Percentiles rank a stretch among this genome's conserved stretches.
phyloP scores from a whole-genome alignment of 2,797 vertebrate species.

The Cryptoblepharus egeriae region DNA sequence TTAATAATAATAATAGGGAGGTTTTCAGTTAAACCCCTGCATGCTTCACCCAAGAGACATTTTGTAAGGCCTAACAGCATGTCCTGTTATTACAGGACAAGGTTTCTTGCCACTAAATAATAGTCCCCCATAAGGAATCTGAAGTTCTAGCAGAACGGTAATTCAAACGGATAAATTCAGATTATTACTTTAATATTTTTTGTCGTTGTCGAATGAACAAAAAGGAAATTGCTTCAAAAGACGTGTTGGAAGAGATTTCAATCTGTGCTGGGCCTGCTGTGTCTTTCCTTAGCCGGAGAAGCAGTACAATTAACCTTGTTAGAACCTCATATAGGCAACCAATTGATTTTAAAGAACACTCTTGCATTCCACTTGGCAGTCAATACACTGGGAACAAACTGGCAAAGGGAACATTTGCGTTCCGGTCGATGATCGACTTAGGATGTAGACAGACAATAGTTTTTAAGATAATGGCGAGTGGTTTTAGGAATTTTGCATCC shows the following conservation, averaged over 20 bases:
- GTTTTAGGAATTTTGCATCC: background rate
- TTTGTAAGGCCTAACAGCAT: background rate
- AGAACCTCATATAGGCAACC: background rate
- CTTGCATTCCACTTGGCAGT: background rate
- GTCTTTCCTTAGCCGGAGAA: background rate
- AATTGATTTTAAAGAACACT: background rate
- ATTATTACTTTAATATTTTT: background rate
- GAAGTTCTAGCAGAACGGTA: background rate
- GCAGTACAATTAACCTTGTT: constrained; percentile 6
- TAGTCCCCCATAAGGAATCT: background rate
- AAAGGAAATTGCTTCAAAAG: background rate
- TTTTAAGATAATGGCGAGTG: background rate
- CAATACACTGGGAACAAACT: background rate
- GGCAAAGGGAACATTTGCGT: background rate
- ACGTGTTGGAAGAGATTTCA: background rate
- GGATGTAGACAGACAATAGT: background rate
- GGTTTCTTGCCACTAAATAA: background rate
- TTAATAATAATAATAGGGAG: too few species aligned
- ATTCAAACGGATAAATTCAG: background rate
- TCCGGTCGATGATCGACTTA: too few species aligned
- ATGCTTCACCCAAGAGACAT: background rate
- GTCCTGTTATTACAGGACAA: background rate
- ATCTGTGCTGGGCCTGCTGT: background rate
- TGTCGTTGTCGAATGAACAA: background rate
- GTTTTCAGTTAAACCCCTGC: background rate